Conservation (phyloP, 2,888 invertebrate species). For the Halocaridina rubra region DNA sequence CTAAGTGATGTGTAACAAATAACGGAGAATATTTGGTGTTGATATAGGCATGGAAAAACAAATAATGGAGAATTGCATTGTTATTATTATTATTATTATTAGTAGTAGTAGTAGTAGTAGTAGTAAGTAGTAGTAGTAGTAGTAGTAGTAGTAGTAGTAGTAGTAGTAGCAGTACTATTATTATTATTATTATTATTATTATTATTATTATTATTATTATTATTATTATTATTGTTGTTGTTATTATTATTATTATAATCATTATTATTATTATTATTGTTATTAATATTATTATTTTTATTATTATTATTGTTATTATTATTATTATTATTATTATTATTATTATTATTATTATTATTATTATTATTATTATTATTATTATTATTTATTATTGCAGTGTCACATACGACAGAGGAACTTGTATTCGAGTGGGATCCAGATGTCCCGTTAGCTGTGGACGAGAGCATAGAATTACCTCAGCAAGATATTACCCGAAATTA, state of each 20-base stretch:
- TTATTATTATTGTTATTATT: no score
- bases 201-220: not conserved
- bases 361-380: not conserved
- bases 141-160: not conserved
- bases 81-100: not conserved
- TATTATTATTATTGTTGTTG: not conserved
- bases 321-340: not conserved
- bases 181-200: not conserved
- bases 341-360: not conserved
- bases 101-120: no score
- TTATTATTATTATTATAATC: no score
- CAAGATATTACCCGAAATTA: slow-evolving; percentile 86
- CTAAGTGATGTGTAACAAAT: no score
- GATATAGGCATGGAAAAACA: not conserved
- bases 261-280: no score
- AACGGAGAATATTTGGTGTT: no score
- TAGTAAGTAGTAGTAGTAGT: not conserved
- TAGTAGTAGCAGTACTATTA: no score
- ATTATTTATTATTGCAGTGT: slow-evolving; percentile 66
- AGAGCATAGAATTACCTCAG: slow-evolving; percentile 90
- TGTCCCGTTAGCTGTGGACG: slow-evolving; percentile 84
- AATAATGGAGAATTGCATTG: not conserved
- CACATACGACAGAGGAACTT: slow-evolving; percentile 69
- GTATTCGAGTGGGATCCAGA: slow-evolving; percentile 68
- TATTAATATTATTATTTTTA: no score